These are phyloP conservation scores for Trichogramma dendrolimi DNA, from an alignment of 2,888 invertebrate genomes.

Conservation along the genomic window DNA sequence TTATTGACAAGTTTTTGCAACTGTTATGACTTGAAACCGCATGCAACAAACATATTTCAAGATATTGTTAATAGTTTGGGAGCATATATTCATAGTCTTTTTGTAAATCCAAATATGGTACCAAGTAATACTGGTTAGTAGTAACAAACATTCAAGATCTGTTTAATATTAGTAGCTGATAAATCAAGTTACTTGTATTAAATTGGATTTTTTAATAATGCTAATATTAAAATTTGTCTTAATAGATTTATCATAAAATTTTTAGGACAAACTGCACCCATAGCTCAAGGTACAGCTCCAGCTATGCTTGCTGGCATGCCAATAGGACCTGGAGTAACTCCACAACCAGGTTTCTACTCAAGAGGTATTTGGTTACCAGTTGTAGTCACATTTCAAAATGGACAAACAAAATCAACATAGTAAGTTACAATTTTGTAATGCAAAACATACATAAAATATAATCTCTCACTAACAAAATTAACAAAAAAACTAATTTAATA, in stretches of 20 bases:
- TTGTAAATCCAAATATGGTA: constrained; percentile 69
- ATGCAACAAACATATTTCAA: constrained; percentile 87
- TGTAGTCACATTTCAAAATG: constrained; percentile 77
- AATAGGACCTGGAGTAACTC: constrained; percentile 72
- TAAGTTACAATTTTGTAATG: constrained; percentile 55
- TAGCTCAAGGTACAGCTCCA: constrained; percentile 61
- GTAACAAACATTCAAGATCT: not conserved
- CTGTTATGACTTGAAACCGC: constrained; percentile 92
- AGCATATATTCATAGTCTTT: constrained; percentile 88
- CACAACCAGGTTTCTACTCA: constrained; percentile 88
- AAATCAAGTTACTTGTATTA: not conserved
- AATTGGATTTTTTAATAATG: not conserved
- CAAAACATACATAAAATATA: not conserved
- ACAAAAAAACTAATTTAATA: constrained; percentile 46
- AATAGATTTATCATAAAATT: constrained; percentile 19
- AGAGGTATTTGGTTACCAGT: constrained; percentile 90
- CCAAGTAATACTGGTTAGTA: constrained; percentile 49
- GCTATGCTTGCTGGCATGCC: constrained; percentile 64
- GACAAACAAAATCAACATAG: constrained; percentile 87
- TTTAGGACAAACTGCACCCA: constrained; percentile 49
- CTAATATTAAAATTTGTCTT: constrained; percentile 8
- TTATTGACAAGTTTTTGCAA: constrained; percentile 87
- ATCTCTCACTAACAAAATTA: constrained; percentile 1
- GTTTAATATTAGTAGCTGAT: not conserved
- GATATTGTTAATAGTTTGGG: constrained; percentile 93